Base-by-base conservation (phyloP, 1,140 invertebrate genomes). In the Bombus affinis region DNA sequence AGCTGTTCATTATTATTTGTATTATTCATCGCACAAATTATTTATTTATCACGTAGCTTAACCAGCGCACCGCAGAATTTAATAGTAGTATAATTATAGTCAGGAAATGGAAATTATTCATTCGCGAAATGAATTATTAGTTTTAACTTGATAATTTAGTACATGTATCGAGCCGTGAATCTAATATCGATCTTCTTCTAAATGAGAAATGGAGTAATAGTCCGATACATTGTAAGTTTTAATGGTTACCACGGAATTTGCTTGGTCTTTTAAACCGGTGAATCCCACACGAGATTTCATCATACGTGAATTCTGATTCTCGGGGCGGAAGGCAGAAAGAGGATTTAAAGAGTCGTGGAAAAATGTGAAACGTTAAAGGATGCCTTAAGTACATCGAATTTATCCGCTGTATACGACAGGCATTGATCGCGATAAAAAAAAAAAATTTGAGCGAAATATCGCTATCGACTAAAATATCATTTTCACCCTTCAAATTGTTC, bases 281-380 rank as follows among this genome's bases (percentile, higher is more conserved):
- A 28, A 25, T 18, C 35, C 12, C 74, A 25, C 25, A 12, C 15
- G 15, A 37, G 44, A 80, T 71, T 71, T 71, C 28, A 28, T 53
- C 35, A 18, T 71, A 32, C 65, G 32, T 37, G 28, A 71, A 53
- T 70, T 79, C 15, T 28, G n/a, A 28, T 81, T n/a, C 35, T 4
- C 25, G 2, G 15, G 3, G 25, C 35, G 35, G 25, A 57, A 76
- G 44, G 18, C 12, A 12, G 35, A 39, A 76, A 76, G 47, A 76
- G 35, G 25, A 76, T 76, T 76, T 57, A 15, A 3, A 37, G 25
- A 25, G 12, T 13, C 6, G 25, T 37, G 53, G 12, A 22, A 37
- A 76, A 76, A 57, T 76, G 32, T n/a, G 74, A 28, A 76, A 76
- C 35, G 35, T 76, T 76, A 57, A 57, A 76, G 35, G 13, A 13